Base-by-base conservation (phyloP, 2,113 vertebrate genomes). In the Anhinga rufa region DNA sequence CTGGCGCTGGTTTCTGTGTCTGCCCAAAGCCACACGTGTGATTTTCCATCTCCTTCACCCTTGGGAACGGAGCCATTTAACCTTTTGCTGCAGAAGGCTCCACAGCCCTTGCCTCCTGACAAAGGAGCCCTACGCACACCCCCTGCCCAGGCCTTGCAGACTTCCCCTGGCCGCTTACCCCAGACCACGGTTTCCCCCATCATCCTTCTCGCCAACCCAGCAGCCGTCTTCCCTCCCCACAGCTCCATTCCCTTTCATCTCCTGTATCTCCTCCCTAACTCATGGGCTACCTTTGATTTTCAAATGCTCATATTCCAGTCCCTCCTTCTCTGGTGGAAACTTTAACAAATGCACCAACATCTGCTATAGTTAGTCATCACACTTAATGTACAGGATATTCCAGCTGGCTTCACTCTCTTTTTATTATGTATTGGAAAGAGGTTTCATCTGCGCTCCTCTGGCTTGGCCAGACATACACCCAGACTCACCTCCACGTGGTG, bases 391-490 rank as follows among this genome's bases (percentile, higher is more conserved):
- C 95, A 96, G 94, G 93, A 96, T 90, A 95, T 97, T 97, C 96
- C 96, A 97, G 96, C 96, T 97, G 96, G 96, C 95, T 97, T 87
- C 92, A 4, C 95, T 97, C 96, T 94, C 92, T 84, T 95, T 96
- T 96, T 96, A 97, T 96, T 96, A 97, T 96, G 96, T 97, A 97
- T 97, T 96, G 96, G 96, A 97, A 97, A 97, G 95, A 96, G 90
- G 94, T 96, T 96, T 96, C 95, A 90, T 94, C 93, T 96, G 90
- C 3, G 8, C 92, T 96, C 87, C 93, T 95, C 84, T 72, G 92
- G 91, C 90, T 96, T 96, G 96, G 96, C 94, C 92, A 96, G 95
- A 97, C 94, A 77, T 84, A 88, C 20, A 12, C 82, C 92, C 95
- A 96, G 94, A 94, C 95, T 96, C 93, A 96, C 94, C 95, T 96